These are phyloP conservation scores for Metopolophium dirhodum DNA, from an alignment of 1,140 invertebrate genomes.

Conservation along the genomic window DNA sequence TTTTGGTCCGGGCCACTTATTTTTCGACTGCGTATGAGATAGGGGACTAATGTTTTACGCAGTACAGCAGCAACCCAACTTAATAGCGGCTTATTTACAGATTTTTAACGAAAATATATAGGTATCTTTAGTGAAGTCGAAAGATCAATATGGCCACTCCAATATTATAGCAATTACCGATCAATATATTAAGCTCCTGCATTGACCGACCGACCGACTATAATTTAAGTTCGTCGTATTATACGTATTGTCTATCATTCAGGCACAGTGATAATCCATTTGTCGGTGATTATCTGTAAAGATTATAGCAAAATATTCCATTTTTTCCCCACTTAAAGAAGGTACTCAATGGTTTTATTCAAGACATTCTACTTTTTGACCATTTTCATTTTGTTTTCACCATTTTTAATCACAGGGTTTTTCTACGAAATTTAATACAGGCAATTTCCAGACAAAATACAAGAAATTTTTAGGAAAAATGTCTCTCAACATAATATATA, in stretches of 20 bases:
- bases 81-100: conserved; percentile 15
- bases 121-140: background rate
- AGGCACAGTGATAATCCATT: background rate
- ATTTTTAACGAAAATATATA: conserved; percentile 1
- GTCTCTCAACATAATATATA: too few relatives aligned
- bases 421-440: too few relatives aligned
- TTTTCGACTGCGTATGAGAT: background rate
- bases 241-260: background rate
- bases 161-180: background rate
- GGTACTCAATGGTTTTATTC: too few relatives aligned
- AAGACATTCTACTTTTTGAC: background rate
- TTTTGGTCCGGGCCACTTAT: conserved; percentile 9
- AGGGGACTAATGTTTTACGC: background rate
- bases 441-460: too few relatives aligned
- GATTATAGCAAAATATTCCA: background rate
- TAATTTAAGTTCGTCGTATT: background rate
- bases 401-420: too few relatives aligned
- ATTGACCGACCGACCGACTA: background rate
- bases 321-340: too few relatives aligned
- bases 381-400: too few relatives aligned
- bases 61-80: background rate
- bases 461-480: too few relatives aligned
- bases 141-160: background rate
- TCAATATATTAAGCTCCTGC: background rate
- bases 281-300: background rate